Evolutionary conservation across 2,797 vertebrate species (phyloP).

Genomic region (Apodemus agrarius): DNA sequence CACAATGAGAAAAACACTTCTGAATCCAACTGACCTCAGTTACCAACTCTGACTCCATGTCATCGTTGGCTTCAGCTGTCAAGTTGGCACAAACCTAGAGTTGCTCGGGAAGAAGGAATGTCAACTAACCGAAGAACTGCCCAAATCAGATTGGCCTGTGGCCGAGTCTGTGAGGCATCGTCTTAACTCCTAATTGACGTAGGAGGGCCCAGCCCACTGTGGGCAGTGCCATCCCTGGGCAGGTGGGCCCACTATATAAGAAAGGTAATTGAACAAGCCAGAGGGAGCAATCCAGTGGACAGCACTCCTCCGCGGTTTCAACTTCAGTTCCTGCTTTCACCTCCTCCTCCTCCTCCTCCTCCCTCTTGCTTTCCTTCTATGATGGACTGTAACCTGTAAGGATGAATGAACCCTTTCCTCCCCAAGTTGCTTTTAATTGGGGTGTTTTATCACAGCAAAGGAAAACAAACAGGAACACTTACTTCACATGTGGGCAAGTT

Average conservation of each 20-base stretch:
- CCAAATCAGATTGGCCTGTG: background rate
- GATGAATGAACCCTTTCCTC: background rate
- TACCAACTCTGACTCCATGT: background rate
- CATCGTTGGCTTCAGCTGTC: background rate
- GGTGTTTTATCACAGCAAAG: background rate
- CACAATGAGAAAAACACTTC: background rate
- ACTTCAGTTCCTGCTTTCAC: too few relatives aligned
- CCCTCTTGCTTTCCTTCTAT: too few relatives aligned
- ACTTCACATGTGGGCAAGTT: background rate
- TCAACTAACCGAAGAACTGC: background rate
- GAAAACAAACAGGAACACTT: background rate
- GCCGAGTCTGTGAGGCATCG: background rate
- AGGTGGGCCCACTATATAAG: background rate
- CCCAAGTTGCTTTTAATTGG: background rate
- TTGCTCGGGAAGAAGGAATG: background rate
- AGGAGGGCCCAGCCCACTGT: background rate
- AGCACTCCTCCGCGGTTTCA: too few relatives aligned
- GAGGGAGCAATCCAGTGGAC: background rate
- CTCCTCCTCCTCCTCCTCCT: background rate
- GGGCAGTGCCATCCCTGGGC: background rate
- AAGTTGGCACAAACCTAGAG: background rate
- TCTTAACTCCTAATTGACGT: background rate
- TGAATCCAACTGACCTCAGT: background rate
- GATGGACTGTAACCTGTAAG: background rate
- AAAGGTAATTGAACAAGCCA: background rate